phyloP scores from a whole-genome alignment of 2,888 invertebrate genomes.

The Drosophila eohydei region DNA sequence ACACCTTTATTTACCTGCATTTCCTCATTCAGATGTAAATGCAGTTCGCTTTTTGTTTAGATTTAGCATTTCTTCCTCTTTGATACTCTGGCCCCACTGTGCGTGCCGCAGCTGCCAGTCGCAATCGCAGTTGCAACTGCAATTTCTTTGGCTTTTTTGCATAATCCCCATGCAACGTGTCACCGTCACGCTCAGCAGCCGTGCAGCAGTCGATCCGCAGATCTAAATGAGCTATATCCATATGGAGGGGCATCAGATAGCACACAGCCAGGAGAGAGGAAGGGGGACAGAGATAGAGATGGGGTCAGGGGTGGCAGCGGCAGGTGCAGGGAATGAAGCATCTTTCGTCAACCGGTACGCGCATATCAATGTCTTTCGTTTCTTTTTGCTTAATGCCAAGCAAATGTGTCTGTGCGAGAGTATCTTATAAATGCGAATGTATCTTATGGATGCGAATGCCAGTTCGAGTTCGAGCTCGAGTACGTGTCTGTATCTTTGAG shows the following conservation, averaged over 20 bases:
- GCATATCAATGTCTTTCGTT: slow-evolving; percentile 29
- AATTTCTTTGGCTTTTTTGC: slow-evolving; percentile 72
- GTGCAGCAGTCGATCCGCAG: slow-evolving; percentile 39
- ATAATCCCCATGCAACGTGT: slow-evolving; percentile 73
- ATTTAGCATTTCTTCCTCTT: neutral
- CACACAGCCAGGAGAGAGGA: neutral
- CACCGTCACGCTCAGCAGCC: slow-evolving; percentile 71
- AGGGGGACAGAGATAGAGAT: neutral
- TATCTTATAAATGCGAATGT: slow-evolving; percentile 37
- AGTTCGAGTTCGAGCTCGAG: slow-evolving; percentile 28
- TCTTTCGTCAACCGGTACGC: slow-evolving; percentile 70
- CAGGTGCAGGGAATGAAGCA: slow-evolving; percentile 41
- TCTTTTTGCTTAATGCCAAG: neutral
- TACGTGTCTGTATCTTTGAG: slow-evolving; percentile 42
- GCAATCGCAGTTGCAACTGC: slow-evolving; percentile 43
- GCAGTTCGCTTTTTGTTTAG: slow-evolving; percentile 18
- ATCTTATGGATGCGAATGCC: slow-evolving; percentile 13
- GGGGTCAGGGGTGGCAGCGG: neutral
- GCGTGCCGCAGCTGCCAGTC: slow-evolving; percentile 28
- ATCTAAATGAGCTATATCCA: slow-evolving; percentile 15
- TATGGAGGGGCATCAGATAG: slow-evolving; percentile 7
- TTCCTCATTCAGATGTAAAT: slow-evolving; percentile 17
- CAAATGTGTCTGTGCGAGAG: slow-evolving; percentile 1
- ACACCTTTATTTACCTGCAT: slow-evolving; percentile 2
- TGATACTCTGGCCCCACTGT: slow-evolving; percentile 33